phyloP scores from a whole-genome alignment of 2,113 vertebrate genomes.

The Pseudolaguvia tuberculata region DNA sequence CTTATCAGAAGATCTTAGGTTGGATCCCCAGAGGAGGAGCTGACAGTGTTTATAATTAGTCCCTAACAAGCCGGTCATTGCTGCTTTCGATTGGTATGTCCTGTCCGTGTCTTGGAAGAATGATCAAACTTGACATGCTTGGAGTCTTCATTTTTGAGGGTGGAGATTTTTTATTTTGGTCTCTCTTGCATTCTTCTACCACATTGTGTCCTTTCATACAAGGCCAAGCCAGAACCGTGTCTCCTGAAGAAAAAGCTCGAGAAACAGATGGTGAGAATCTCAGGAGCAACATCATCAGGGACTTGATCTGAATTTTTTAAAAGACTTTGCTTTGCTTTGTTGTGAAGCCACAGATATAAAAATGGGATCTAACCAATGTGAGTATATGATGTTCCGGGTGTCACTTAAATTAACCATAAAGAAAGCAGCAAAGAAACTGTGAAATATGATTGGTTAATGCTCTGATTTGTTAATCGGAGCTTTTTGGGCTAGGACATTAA shows the following conservation, averaged over 20 bases:
- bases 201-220: conserved; percentile 36
- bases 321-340: background rate
- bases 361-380: background rate
- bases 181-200: conserved; percentile 30
- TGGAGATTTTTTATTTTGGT: conserved; percentile 5
- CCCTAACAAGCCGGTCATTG: conserved; percentile 46
- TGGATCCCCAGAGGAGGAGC: conserved; percentile 35
- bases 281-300: conserved; percentile 25
- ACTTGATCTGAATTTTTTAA: conserved; percentile 44
- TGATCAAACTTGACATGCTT: conserved; percentile 53
- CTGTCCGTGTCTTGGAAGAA: conserved; percentile 57
- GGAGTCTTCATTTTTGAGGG: conserved; percentile 37
- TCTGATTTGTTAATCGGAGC: too few species aligned
- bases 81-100: conserved; percentile 60
- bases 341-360: background rate
- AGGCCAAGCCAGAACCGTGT: conserved; percentile 32
- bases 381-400: background rate
- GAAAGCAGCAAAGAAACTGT: too few species aligned
- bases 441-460: too few species aligned
- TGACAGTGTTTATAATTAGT: conserved; percentile 54
- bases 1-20: conserved; percentile 50
- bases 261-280: conserved; percentile 42
- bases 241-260: conserved; percentile 46
- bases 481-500: too few species aligned
- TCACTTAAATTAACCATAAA: too few species aligned